phyloP scores from a whole-genome alignment of 35 echinoderm and acorn worm species.

The Apostichopus californicus region DNA sequence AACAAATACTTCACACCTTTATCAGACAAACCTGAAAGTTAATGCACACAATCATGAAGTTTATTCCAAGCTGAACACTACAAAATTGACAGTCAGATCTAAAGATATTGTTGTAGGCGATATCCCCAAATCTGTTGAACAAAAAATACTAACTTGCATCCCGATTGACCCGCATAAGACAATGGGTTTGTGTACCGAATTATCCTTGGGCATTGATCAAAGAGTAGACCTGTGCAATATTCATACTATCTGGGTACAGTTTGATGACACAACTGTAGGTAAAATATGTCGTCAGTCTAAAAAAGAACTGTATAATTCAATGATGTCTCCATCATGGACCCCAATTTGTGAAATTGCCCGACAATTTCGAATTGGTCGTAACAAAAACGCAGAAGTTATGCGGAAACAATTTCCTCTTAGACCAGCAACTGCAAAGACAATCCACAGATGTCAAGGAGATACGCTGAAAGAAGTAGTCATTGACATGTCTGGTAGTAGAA shows the following conservation, averaged over 20 bases:
- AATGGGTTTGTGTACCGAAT: neutral
- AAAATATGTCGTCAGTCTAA: neutral
- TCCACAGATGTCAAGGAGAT: slow-evolving; percentile 55
- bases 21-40: neutral
- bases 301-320: neutral
- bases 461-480: slow-evolving; percentile 27
- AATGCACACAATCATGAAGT: slow-evolving; percentile 21
- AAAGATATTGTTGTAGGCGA: neutral
- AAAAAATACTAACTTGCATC: neutral
- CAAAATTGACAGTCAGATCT: slow-evolving; percentile 12
- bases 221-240: neutral
- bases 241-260: slow-evolving; percentile 37
- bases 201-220: slow-evolving; percentile 17
- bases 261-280: slow-evolving; percentile 29
- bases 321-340: slow-evolving; percentile 16
- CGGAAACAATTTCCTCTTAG: neutral
- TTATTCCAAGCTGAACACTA: slow-evolving; percentile 10
- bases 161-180: slow-evolving; percentile 20
- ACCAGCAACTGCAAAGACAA: slow-evolving; percentile 13
- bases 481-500: slow-evolving; percentile 18
- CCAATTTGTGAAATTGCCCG: too few relatives aligned
- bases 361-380: slow-evolving; percentile 41
- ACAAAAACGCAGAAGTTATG: neutral
- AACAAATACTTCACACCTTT: slow-evolving; percentile 41
- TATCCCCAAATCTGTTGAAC: neutral